Evolutionary conservation across 2,797 vertebrate genomes (phyloP).

Genomic region (Eurystomus glaucurus): DNA sequence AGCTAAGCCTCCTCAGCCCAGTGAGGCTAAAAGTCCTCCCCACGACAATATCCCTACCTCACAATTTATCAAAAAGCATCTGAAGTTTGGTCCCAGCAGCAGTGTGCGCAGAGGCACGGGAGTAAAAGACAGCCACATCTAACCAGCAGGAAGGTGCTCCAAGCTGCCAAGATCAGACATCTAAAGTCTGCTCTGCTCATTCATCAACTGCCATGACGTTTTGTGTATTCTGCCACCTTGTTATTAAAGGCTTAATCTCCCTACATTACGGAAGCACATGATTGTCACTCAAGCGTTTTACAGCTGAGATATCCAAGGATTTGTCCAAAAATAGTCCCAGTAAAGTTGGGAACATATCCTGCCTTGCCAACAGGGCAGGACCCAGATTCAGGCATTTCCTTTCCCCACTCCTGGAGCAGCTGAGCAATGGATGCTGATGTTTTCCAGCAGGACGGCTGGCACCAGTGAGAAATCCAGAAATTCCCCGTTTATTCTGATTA

Average conservation of each 20-base stretch:
- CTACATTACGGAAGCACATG: neutral
- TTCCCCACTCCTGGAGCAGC: neutral
- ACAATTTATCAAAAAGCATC: neutral
- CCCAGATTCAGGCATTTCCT: neutral
- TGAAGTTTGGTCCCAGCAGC: neutral
- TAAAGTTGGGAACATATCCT: neutral
- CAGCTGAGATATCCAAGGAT: neutral
- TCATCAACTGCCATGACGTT: neutral
- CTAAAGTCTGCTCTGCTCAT: neutral
- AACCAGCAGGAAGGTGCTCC: neutral
- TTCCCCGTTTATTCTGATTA: neutral
- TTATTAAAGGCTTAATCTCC: neutral
- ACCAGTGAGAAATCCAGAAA: neutral
- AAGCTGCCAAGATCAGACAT: neutral
- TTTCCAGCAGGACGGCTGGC: neutral
- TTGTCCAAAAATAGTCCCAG: neutral
- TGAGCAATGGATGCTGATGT: neutral
- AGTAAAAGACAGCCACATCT: neutral
- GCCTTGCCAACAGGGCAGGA: neutral
- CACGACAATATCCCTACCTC: neutral
- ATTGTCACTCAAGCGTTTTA: neutral
- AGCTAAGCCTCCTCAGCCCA: slow-evolving; percentile 28
- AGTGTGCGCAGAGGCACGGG: neutral
- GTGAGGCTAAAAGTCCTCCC: slow-evolving; percentile 18
- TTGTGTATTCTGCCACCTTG: neutral